Base-by-base conservation (phyloP, 1,140 invertebrate genomes). In the Cherax destructor region DNA sequence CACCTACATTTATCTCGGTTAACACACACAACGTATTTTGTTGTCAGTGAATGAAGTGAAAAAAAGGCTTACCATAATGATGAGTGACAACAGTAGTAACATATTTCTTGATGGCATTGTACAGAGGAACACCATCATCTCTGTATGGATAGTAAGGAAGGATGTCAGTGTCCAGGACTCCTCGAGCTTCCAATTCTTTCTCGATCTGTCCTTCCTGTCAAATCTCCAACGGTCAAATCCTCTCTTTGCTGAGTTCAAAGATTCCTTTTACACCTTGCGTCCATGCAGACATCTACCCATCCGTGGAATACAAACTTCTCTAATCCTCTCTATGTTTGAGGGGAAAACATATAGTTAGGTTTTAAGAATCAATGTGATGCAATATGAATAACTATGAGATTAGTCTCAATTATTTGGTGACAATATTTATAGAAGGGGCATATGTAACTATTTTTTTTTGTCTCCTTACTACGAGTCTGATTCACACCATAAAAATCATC, bases 261-360 rank as follows among this genome's bases (percentile, higher is more conserved):
- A 95, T 95, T 50, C 95, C 95, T 80, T 93, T 92, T 52, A 94
- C 93, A 6, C 95, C 95, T 86, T 94, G 93, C 21, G 95, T 95
- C n/a, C 95, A 95, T 95, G 21, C 95, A 95, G 88, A 93, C 94
- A 91, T 95, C 95, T 21, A 95, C 95, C 95, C 95, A 95, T 52
- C 95, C 95, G 86, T 94, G 93, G 93, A 69, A 94, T 21, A 95
- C 94, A 9, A 95, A 93, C 86, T 95, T 94, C 65, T 94, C 94
- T 50, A 95, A 89, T 21, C 95, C 95, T 88, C 95, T 93, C 21
- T 95, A n/a, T 95, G 93, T 16, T 94, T 92, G 69, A 80, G 30
- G 30, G 30, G 30, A 41, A 41, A 41, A 41, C 30, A 41, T 41
- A 41, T 41, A 41, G 30, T 41, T 41, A 41, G 30, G 30, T 41